phyloP scores from a whole-genome alignment of 2,888 invertebrate species.

The Tinea trinotella region DNA sequence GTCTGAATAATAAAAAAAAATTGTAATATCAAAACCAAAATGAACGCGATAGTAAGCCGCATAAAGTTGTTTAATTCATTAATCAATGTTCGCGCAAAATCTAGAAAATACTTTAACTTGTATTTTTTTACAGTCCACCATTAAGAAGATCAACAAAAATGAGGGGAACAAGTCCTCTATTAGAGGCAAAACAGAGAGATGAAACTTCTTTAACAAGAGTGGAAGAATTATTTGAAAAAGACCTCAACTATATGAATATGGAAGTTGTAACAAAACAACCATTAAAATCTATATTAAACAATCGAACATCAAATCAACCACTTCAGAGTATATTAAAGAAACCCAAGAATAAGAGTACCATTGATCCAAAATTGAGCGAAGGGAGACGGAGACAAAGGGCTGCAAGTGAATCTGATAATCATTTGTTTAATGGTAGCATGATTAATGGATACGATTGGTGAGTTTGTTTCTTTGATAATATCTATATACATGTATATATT shows the following conservation, averaged over 20 bases:
- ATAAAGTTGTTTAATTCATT: too few species aligned
- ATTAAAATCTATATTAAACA: constrained; percentile 63
- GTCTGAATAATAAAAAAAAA: too few species aligned
- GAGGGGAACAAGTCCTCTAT: constrained; percentile 49
- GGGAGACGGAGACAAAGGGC: constrained; percentile 61
- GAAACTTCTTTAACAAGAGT: constrained; percentile 58
- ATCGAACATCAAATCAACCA: constrained; percentile 48
- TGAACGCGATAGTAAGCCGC: too few species aligned
- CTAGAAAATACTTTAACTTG: too few species aligned
- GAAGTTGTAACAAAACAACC: constrained; percentile 54
- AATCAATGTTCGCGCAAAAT: too few species aligned
- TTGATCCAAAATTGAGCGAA: constrained; percentile 43
- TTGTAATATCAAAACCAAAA: too few species aligned
- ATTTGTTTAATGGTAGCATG: constrained; percentile 42
- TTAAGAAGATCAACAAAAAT: constrained; percentile 41
- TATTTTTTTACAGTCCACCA: constrained; percentile 32
- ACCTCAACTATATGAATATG: too few species aligned
- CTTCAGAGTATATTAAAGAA: constrained; percentile 60
- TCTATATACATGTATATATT: constrained; percentile 3
- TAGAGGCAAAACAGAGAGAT: constrained; percentile 48
- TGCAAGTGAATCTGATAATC: constrained; percentile 64
- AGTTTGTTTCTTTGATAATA: constrained; percentile 25
- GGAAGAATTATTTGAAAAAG: constrained; percentile 60
- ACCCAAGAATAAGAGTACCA: constrained; percentile 46
- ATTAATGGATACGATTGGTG: constrained; percentile 55